These are phyloP conservation scores for Panorpa germanica DNA, from an alignment of 2,888 invertebrate species.

Conservation along the genomic window DNA sequence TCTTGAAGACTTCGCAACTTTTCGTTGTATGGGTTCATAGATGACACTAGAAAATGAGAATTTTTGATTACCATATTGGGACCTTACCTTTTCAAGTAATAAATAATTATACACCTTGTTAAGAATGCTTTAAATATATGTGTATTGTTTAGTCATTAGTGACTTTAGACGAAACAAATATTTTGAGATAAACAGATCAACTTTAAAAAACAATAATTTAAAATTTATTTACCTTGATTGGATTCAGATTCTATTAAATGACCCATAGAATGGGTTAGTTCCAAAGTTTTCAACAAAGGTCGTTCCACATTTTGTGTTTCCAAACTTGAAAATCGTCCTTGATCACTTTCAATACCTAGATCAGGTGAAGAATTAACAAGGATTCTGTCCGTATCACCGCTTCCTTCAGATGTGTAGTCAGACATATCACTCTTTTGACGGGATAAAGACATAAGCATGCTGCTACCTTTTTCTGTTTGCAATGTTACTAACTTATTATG, in stretches of 20 bases:
- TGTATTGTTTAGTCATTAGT: too few species aligned
- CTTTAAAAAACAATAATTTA: too few species aligned
- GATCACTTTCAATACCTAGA: conserved; percentile 78
- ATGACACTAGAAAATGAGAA: neutral
- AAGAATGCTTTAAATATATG: too few species aligned
- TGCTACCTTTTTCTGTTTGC: conserved; percentile 9
- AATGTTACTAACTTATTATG: conserved; percentile 21
- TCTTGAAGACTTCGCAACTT: conserved; percentile 29
- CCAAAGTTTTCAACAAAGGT: conserved; percentile 25
- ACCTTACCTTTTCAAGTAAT: too few species aligned
- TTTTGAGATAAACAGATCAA: neutral
- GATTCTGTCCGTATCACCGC: conserved; percentile 18
- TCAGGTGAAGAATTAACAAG: conserved; percentile 53
- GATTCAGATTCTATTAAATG: too few species aligned
- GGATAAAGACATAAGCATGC: conserved; percentile 1
- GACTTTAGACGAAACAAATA: too few species aligned
- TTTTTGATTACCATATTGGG: conserved; percentile 2
- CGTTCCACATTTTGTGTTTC: conserved; percentile 24
- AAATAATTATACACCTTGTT: too few species aligned
- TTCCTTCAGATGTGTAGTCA: conserved; percentile 26
- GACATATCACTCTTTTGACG: conserved; percentile 22
- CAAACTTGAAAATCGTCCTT: conserved; percentile 39
- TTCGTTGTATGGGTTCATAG: conserved; percentile 14
- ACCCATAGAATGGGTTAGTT: too few species aligned
- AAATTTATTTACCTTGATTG: too few species aligned